A percentile compares a stretch with the other conserved stretches of the same genome.
These are phyloP conservation scores for Drosophila barbarae DNA, from an alignment of 2,888 invertebrate genomes.

Conservation along the genomic window DNA sequence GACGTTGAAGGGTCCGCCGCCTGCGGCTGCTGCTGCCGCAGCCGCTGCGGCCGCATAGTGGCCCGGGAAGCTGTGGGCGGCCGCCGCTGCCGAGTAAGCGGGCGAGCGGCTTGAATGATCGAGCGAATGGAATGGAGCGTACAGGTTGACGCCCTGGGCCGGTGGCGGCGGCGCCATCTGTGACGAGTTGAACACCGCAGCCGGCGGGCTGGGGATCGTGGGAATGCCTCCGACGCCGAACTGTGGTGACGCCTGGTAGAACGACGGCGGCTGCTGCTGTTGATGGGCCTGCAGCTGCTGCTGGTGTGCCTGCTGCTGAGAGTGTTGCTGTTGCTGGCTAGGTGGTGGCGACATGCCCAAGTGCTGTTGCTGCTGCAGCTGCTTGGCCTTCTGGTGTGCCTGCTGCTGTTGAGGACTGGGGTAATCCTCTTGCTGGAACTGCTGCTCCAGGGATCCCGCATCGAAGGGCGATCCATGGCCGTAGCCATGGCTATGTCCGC, in stretches of 20 bases:
- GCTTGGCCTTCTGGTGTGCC: conserved; percentile 44
- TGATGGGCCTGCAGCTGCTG: conserved; percentile 80
- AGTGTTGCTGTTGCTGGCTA: conserved; percentile 86
- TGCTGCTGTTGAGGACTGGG: conserved; percentile 67
- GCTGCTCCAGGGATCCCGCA: conserved; percentile 80
- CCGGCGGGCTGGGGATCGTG: conserved; percentile 92
- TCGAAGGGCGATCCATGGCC: conserved; percentile 80
- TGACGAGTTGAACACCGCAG: conserved; percentile 88
- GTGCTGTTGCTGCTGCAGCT: conserved; percentile 77
- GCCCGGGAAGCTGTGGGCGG: conserved; percentile 80
- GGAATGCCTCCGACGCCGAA: conserved; percentile 89
- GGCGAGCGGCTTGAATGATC: conserved; percentile 86
- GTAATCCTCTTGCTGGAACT: conserved; percentile 72
- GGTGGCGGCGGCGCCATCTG: conserved; percentile 83
- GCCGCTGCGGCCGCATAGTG: conserved; percentile 81
- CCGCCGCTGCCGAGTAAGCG: conserved; percentile 88
- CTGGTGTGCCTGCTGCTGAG: conserved; percentile 80
- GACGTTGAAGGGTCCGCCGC: conserved; percentile 83
- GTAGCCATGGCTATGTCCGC: conserved; percentile 47
- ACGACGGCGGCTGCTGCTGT: conserved; percentile 79
- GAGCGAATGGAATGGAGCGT: conserved; percentile 89
- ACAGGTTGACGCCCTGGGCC: conserved; percentile 87
- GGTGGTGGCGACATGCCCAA: conserved; percentile 80
- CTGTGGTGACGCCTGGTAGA: conserved; percentile 85
- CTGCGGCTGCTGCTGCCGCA: conserved; percentile 64